Evolutionary conservation across 1,140 invertebrate genomes (phyloP), one percentile per base, ranked within the genome.

Genomic region (Bombus cullumanus): DNA sequence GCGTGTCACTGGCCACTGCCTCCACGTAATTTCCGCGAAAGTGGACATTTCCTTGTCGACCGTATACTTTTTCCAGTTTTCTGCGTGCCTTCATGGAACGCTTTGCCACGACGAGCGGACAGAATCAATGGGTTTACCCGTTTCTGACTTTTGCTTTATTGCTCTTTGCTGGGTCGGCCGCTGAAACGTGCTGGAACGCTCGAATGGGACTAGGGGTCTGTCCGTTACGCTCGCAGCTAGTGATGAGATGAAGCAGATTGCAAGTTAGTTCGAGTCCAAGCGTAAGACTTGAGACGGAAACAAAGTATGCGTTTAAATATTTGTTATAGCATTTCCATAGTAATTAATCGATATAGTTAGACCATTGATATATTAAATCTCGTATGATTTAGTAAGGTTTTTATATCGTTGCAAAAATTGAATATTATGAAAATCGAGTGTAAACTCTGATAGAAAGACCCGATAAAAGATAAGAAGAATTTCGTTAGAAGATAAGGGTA

Each of bases 1-100:
- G 64, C 83, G 77, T 88, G 74, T 88, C 83, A 75, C 79, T 88
- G 74, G 41, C 34, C 66, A 37, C 66, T 34, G 34, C 57, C 57
- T 78, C 37, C 81, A 13, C 34, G 64, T 71, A 76, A 83, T 83
- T 77, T 47, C 71, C 71, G 53, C 71, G 28, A 47, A 73, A 74
- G 53, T 81, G 80, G 34, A 73, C 68, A 47, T 68, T 68, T 68
- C 77, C 41, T 53, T 34, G 41, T 66, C 59, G 22, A 66, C n/a
- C 62, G 28, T 34, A 8, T 64, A 31, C 15, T 66, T 34, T 34
- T 66, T 34, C 64, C 64, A 66, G 25, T 75, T 39, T 28, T 22
- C 34, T 22, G 76, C 37, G 59, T 41, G 37, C 76, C 76, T 22
- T 22, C 76, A 3, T n/a, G 59, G 6, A 41, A 77, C 75, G 9